Percentiles rank a stretch among this genome's conserved stretches.
Evolutionary conservation across 2,888 invertebrate species (phyloP).

Genomic region (Rutpela maculata): DNA sequence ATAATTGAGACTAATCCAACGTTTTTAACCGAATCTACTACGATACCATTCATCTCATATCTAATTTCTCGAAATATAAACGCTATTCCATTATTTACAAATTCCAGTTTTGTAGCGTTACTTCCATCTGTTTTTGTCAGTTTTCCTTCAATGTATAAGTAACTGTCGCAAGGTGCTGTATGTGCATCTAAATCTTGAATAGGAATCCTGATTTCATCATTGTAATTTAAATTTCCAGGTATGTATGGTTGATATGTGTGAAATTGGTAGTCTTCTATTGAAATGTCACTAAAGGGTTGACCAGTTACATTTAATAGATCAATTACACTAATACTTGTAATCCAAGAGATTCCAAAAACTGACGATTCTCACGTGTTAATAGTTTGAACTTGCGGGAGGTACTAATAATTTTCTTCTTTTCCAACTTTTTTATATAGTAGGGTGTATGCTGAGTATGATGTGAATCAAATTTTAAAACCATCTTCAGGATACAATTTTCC

Average conservation of each 20-base stretch:
- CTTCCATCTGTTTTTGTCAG: slow-evolving; percentile 15
- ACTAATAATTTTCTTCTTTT: too few relatives aligned
- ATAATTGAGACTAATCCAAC: slow-evolving; percentile 34
- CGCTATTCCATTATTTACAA: background rate
- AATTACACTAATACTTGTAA: slow-evolving; percentile 24
- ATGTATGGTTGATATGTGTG: slow-evolving; percentile 39
- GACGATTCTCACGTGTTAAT: too few relatives aligned
- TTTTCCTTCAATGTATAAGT: too few relatives aligned
- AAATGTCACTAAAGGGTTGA: slow-evolving; percentile 29
- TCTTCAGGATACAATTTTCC: slow-evolving; percentile 1
- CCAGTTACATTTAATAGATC: slow-evolving; percentile 34
- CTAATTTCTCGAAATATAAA: too few relatives aligned
- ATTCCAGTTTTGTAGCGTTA: background rate
- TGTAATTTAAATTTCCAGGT: slow-evolving; percentile 21
- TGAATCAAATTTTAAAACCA: slow-evolving; percentile 6
- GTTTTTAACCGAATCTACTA: slow-evolving; percentile 33
- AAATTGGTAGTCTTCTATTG: slow-evolving; percentile 25
- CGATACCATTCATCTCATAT: too few relatives aligned
- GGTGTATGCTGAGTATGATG: slow-evolving; percentile 11
- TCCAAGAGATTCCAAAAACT: too few relatives aligned
- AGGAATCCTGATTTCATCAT: too few relatives aligned
- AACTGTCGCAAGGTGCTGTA: too few relatives aligned
- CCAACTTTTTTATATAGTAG: too few relatives aligned
- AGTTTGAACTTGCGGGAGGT: too few relatives aligned
- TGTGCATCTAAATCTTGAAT: too few relatives aligned